Base-by-base conservation (phyloP, 2,888 invertebrate species). In the Trisateles emortualis region DNA sequence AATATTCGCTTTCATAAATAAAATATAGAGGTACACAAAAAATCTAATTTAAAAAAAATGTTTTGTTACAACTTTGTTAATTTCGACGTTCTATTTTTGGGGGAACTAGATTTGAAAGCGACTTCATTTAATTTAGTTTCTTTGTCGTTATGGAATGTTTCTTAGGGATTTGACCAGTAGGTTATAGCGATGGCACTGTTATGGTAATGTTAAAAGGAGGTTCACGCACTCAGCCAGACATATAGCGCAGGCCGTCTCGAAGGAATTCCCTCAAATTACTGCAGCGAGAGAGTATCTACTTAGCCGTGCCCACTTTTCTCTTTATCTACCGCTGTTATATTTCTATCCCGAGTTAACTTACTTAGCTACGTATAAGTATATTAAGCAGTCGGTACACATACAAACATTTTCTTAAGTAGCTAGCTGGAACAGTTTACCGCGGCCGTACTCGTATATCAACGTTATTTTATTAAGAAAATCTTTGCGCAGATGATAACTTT, bases 191-290 rank as follows among this genome's bases (percentile, higher is more conserved):
- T 47, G 55, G 54, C 52, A 60, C 58, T 52, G 51, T 64, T 64
- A 64, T 69, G 64, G 61, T 69, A 59, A 69, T 69, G 52, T 41
- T 59, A 38, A 29, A 57, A 57, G 50, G 59, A 60, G 55, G 46
- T 55, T 45, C 60, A 60, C 60, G 59, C 60, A 68, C 64, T 70
- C 58, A 44, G 44, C 54, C 56, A 61, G 59, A 66, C 57, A 64
- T 63, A 62, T 62, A 51, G 52, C 64, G 29, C 33, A 47, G 46
- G 60, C 43, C 40, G 51, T 57, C 71, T 71, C 71, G 43, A 49
- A 68, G 68, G 71, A 68, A 66, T 68, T 57, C 59, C 42, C 54
- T 49, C 52, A 60, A 71, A 71, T 66, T 60, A 70, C 62, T 63
- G 60, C 63, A 70, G 59, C 44, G 49, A 56, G 63, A 52, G 52